A percentile compares a stretch with the other conserved stretches of the same genome.
Evolutionary conservation across 2,888 invertebrate genomes (phyloP).

Genomic region (Oligia latruncula): DNA sequence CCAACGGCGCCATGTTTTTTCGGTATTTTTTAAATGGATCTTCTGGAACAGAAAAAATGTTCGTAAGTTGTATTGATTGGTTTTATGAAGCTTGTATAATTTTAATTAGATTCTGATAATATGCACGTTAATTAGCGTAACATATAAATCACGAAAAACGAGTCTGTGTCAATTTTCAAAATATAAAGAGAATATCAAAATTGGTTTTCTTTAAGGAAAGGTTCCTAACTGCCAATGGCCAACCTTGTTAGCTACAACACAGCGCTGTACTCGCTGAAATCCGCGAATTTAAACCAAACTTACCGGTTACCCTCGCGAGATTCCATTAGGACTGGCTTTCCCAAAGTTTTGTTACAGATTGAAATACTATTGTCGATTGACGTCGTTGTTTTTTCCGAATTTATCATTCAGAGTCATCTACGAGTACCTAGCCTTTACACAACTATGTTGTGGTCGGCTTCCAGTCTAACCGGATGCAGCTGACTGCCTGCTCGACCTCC

Average conservation of each 20-base stretch:
- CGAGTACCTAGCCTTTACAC: no score
- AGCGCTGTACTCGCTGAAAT: slow-evolving; percentile 65
- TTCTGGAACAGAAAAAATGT: slow-evolving; percentile 57
- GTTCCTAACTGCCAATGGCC: no score
- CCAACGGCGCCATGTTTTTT: slow-evolving; percentile 77
- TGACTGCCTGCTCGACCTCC: neutral
- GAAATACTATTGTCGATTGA: neutral
- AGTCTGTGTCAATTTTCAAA: neutral
- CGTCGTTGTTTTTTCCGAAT: neutral
- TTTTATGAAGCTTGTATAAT: slow-evolving; percentile 44
- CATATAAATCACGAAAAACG: neutral
- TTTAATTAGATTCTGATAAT: slow-evolving; percentile 38
- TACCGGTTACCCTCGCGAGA: slow-evolving; percentile 62
- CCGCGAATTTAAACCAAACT: slow-evolving; percentile 65
- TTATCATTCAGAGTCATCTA: neutral
- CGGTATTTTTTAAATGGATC: slow-evolving; percentile 61
- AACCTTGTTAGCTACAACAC: no score
- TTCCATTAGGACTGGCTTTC: slow-evolving; percentile 56
- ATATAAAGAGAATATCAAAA: no score
- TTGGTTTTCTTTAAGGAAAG: no score
- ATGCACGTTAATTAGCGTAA: slow-evolving; percentile 2
- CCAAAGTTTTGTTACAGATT: slow-evolving; percentile 57
- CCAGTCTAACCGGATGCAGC: no score
- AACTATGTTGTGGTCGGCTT: no score
- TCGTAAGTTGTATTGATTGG: slow-evolving; percentile 48